Evolutionary conservation across 37 sponge, comb jelly and placozoan species (phyloP).

Genomic region (Halichondria panicea): DNA sequence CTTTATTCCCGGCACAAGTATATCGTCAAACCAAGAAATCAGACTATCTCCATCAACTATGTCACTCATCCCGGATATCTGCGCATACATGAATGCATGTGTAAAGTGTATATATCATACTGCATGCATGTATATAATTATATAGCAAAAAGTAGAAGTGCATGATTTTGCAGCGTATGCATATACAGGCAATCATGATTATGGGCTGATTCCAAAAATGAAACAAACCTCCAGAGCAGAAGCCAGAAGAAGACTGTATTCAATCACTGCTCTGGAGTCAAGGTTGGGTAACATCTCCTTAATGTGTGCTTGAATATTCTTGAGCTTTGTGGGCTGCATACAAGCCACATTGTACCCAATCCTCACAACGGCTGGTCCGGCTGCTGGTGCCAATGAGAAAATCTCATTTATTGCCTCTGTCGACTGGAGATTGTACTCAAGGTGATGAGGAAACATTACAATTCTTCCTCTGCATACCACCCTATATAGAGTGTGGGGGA

Average conservation of each 20-base stretch:
- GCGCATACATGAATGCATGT: too few species aligned
- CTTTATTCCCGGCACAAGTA: too few species aligned
- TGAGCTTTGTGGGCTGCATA: background rate
- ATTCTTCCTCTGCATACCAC: background rate
- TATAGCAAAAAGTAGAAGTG: background rate
- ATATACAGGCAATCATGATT: background rate
- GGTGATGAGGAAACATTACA: background rate
- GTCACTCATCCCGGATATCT: too few species aligned
- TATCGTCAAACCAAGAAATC: too few species aligned
- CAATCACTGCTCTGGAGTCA: constrained; percentile 1
- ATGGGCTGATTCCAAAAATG: background rate
- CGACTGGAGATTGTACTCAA: background rate
- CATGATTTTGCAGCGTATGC: too few species aligned
- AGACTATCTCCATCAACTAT: background rate
- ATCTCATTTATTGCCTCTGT: background rate
- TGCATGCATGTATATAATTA: too few species aligned
- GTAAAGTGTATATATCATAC: too few species aligned
- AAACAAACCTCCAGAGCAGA: background rate
- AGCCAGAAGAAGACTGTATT: background rate
- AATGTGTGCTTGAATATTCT: background rate
- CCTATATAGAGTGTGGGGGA: background rate
- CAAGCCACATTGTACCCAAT: constrained; percentile 3
- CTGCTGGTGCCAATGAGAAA: background rate
- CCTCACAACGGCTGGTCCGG: background rate
- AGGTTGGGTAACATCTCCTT: background rate